Conservation (phyloP, 1,140 invertebrate species). For the Thaumetopoea pityocampa region DNA sequence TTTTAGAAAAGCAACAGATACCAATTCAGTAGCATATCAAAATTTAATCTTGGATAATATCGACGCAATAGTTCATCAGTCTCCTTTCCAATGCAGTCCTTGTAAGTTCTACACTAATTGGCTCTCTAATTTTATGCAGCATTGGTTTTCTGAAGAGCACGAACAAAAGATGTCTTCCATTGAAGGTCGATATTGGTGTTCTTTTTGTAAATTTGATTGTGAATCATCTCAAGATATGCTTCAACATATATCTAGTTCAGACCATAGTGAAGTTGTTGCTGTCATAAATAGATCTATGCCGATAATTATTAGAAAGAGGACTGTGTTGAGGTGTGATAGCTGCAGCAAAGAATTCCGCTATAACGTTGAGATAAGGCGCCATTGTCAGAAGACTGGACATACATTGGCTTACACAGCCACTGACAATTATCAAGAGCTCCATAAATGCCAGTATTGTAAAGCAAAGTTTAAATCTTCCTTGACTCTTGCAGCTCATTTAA, state of each 20-base stretch:
- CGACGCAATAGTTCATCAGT: slow-evolving; percentile 84
- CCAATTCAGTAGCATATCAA: slow-evolving; percentile 71
- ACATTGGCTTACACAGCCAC: slow-evolving; percentile 70
- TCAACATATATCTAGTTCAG: slow-evolving; percentile 80
- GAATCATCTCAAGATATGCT: slow-evolving; percentile 81
- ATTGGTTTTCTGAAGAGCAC: slow-evolving; percentile 84
- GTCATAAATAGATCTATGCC: slow-evolving; percentile 87
- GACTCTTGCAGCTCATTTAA: slow-evolving; percentile 81
- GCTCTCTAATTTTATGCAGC: slow-evolving; percentile 82
- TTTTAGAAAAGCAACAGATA: slow-evolving; percentile 80
- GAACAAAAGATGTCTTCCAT: slow-evolving; percentile 65
- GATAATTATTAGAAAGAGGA: slow-evolving; percentile 84
- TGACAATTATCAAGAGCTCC: slow-evolving; percentile 80
- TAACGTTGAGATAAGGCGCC: slow-evolving; percentile 82
- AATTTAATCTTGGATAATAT: slow-evolving; percentile 86
- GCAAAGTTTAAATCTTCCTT: slow-evolving; percentile 77
- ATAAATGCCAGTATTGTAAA: slow-evolving; percentile 78
- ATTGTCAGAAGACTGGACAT: slow-evolving; percentile 77
- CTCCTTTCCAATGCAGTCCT: slow-evolving; percentile 88
- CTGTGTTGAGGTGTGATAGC: slow-evolving; percentile 77
- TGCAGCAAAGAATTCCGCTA: slow-evolving; percentile 81
- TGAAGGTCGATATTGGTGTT: slow-evolving; percentile 83
- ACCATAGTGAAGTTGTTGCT: slow-evolving; percentile 83
- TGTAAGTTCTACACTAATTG: slow-evolving; percentile 92
- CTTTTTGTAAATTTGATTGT: slow-evolving; percentile 84